Evolutionary conservation across 37 sponge, comb jelly and placozoan genomes (phyloP), one percentile per base, ranked within the genome.

Genomic region (Cladorhizidae sp.): DNA sequence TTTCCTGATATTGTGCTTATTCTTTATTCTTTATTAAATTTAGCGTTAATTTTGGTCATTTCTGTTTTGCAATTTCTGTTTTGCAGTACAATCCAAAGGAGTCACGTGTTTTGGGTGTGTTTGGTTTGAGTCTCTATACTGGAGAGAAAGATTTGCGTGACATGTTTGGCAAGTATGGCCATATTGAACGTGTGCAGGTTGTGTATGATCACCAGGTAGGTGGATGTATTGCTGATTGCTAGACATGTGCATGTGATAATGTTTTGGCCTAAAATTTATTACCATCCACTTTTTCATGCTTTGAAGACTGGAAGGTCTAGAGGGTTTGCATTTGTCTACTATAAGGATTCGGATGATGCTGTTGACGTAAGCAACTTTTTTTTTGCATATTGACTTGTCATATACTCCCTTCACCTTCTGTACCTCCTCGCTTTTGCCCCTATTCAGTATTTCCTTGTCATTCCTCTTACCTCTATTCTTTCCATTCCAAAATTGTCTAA

Each of bases 41-140:
- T n/a, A n/a, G n/a, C n/a, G n/a, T 45, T 9, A 45, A 12, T 45
- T 45, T 23, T 21, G 28, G 12, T 3, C 25, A 55, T 3, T 14
- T 64, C 12, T 43, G 22, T 71, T 23, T 42, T 41, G 23, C 67
- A 17, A 15, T 65, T 32, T 38, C 21, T 14, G 64, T 20, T 69
- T 15, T 28, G 0, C 73, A 90, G 93, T 87, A 63, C 42, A 88
- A 94, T 69, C 96, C 96, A 0, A 73, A 74, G 15, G 85, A 81
- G 22, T 75, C 77, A 68, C 81, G 87, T 5, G 90, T 89, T 36
- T 58, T 95, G 29, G 98, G 98, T 54, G 98, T 98, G 70, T 98
- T 98, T 86, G 98, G 98, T 3, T 71, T 98, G 74, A 93, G 88
- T 64, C 86, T 98, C 58, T 85, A 93, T 76, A 98, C 98, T 0